These are phyloP conservation scores for Cosmorhoe ocellata DNA, from an alignment of 2,888 invertebrate species.

Conservation along the genomic window DNA sequence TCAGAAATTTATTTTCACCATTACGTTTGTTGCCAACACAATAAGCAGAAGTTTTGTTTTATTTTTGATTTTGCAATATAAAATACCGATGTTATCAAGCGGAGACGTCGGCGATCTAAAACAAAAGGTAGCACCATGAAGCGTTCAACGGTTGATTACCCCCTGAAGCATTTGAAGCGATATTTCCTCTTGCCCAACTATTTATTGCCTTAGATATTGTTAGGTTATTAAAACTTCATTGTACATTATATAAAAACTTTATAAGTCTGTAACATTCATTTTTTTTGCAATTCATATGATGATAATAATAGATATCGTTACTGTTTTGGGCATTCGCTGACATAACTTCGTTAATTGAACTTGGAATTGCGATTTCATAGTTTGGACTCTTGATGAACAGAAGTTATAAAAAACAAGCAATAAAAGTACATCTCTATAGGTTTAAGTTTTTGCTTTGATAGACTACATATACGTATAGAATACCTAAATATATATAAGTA, in stretches of 20 bases:
- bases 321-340: conserved; percentile 6
- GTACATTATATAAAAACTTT: neutral
- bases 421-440: no score
- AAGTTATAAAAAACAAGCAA: no score
- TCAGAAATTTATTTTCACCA: conserved; percentile 32
- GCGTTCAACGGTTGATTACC: conserved; percentile 49
- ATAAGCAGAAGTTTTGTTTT: conserved; percentile 36
- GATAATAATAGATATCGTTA: conserved; percentile 8
- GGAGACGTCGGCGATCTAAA: conserved; percentile 42
- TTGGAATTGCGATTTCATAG: neutral
- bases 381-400: neutral
- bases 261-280: no score
- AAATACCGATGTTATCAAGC: conserved; percentile 37
- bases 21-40: conserved; percentile 34
- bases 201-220: conserved; percentile 41
- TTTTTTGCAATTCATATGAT: conserved; percentile 14
- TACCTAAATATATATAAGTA: no score
- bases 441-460: no score
- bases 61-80: conserved; percentile 38
- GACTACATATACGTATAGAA: no score
- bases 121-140: conserved; percentile 49
- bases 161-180: conserved; percentile 47
- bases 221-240: conserved; percentile 21
- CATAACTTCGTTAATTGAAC: conserved; percentile 14
- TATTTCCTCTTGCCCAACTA: conserved; percentile 37